Conservation (phyloP, 2,888 invertebrate genomes). For the Micoletzkya japonica region DNA sequence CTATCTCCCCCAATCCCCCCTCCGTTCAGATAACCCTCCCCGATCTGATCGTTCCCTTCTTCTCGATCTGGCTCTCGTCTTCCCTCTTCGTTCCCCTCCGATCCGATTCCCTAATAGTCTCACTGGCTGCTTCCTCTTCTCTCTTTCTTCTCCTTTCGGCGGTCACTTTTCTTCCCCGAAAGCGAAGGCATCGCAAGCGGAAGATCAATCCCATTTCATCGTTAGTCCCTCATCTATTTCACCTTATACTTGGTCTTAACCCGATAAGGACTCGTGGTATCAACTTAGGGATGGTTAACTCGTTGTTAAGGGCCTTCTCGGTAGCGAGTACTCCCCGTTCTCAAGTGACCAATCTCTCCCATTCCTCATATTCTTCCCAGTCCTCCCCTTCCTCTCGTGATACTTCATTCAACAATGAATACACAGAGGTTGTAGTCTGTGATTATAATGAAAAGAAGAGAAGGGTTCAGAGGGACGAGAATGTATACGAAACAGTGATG, state of each 20-base stretch:
- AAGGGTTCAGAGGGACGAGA: not conserved
- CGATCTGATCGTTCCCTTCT: conserved; percentile 24
- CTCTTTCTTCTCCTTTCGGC: conserved; percentile 31
- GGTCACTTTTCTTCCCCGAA: conserved; percentile 29
- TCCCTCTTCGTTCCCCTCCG: conserved; percentile 1
- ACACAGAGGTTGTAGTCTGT: not conserved
- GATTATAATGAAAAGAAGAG: not conserved
- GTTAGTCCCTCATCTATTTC: not conserved
- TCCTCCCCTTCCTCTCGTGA: conserved; percentile 6
- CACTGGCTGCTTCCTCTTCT: conserved; percentile 23
- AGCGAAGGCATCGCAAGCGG: conserved; percentile 31
- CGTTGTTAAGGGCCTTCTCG: conserved; percentile 48
- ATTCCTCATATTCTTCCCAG: conserved; percentile 9
- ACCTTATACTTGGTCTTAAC: no score
- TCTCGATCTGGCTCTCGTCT: conserved; percentile 21
- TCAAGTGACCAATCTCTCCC: conserved; percentile 44
- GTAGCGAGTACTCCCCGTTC: conserved; percentile 51
- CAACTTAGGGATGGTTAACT: no score
- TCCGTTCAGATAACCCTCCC: conserved; percentile 24
- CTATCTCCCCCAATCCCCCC: not conserved
- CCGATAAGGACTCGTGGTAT: no score
- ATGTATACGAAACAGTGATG: not conserved
- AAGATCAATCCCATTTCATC: no score
- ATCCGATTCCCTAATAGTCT: no score
- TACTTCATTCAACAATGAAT: not conserved